These are phyloP conservation scores for Aproaerema taeniolella DNA, from an alignment of 2,888 invertebrate species.

Conservation along the genomic window DNA sequence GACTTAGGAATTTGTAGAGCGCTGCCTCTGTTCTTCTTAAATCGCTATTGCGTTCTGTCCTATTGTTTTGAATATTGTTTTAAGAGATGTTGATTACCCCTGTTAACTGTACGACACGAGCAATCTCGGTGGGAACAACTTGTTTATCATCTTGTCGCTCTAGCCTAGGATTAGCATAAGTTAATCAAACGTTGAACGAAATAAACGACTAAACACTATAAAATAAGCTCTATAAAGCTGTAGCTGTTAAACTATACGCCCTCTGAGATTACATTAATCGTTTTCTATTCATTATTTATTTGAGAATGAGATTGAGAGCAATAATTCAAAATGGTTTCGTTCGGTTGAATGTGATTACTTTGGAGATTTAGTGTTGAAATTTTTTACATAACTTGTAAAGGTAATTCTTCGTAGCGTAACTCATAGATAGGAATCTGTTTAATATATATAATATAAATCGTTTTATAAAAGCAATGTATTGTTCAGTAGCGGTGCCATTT, in stretches of 20 bases:
- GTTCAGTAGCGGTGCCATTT: slow-evolving; percentile 65
- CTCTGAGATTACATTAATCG: slow-evolving; percentile 49
- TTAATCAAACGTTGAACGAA: slow-evolving; percentile 50
- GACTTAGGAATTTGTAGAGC: no score
- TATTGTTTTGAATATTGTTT: no score
- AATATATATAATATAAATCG: slow-evolving; percentile 37
- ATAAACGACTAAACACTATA: slow-evolving; percentile 40
- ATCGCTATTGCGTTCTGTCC: no score
- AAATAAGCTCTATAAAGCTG: slow-evolving; percentile 45
- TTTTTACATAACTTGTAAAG: slow-evolving; percentile 53
- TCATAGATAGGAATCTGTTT: slow-evolving; percentile 55
- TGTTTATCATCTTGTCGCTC: slow-evolving; percentile 48
- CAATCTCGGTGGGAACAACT: slow-evolving; percentile 58
- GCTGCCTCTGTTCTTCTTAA: no score
- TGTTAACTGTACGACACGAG: slow-evolving; percentile 35
- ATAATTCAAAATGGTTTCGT: slow-evolving; percentile 43
- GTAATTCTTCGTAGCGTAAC: slow-evolving; percentile 49
- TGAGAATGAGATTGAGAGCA: slow-evolving; percentile 41
- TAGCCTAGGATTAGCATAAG: slow-evolving; percentile 50
- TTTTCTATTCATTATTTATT: slow-evolving; percentile 29
- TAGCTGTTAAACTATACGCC: slow-evolving; percentile 54
- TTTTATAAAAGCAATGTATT: slow-evolving; percentile 45
- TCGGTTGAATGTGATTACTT: slow-evolving; percentile 47
- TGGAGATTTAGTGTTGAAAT: slow-evolving; percentile 40
- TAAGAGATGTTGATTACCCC: no score